Evolutionary conservation across 1,140 invertebrate genomes (phyloP), one percentile per base, ranked within the genome.

Genomic region (Atopsyche davidsoni): DNA sequence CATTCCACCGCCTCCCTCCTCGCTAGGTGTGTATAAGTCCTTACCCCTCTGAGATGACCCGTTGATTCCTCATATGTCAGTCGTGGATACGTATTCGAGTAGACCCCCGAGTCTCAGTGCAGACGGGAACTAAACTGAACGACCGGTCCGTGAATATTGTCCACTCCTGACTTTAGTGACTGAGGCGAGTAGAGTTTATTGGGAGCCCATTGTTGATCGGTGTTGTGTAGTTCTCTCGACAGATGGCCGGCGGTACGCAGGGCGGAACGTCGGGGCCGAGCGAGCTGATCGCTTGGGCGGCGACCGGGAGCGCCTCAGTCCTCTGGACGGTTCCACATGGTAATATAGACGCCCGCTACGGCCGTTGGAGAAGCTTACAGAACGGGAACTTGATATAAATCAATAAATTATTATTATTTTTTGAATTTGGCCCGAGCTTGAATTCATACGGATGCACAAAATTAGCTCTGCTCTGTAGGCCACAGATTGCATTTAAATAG

Each of bases 211-310:
- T 70, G 64, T 61, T 74, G 70, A 74, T 66, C 55, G 65, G 70
- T 70, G 63, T 69, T 71, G 68, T 69, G 69, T 66, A 74, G 72
- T 74, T 74, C 66, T 73, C 64, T 74, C 72, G 66, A 59, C 72
- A 74, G 72, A 70, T 74, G 52, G 57, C 62, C 31, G 43, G 18
- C 64, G 28, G 68, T 66, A 58, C 50, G 42, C 59, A 66, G 31
- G 53, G 55, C 51, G 53, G 22, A 42, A 41, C 10, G 48, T 46
- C 23, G 55, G 51, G 53, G 69, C 70, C 41, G 57, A 62, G 14
- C 18, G 14, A 63, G 66, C 53, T 60, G 60, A 56, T 60, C 62
- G 60, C 44, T 58, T 57, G 64, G 63, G 57, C 61, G 57, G 65
- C 53, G 39, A 49, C 60, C 48, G 62, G 60, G 64, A 58, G 63